Evolutionary conservation across 2,888 invertebrate species (phyloP).

Genomic region (Tethea ocularis): DNA sequence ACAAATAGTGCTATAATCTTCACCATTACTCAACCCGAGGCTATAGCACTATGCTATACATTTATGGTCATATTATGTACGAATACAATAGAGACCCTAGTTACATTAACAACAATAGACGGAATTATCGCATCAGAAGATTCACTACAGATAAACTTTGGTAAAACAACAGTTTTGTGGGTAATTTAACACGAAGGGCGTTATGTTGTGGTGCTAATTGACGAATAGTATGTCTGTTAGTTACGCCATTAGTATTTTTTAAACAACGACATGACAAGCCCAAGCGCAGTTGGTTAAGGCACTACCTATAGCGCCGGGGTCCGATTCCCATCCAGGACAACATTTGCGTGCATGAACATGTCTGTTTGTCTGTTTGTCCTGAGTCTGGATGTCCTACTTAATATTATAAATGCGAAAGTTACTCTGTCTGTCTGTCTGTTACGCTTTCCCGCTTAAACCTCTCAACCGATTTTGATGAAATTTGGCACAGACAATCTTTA

Average conservation of each 20-base stretch:
- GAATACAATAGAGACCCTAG: neutral
- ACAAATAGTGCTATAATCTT: neutral
- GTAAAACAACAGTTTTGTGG: neutral
- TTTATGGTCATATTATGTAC: neutral
- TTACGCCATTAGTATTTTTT: neutral
- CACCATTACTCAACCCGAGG: conserved; percentile 1
- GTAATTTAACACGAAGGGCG: neutral
- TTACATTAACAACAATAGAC: neutral
- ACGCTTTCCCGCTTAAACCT: too few relatives aligned
- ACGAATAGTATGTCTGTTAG: neutral
- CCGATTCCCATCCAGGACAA: too few relatives aligned
- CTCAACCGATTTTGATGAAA: too few relatives aligned
- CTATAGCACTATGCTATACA: neutral
- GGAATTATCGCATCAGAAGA: neutral
- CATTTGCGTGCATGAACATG: too few relatives aligned
- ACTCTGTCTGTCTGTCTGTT: too few relatives aligned
- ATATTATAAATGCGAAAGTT: too few relatives aligned
- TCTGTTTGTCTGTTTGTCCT: too few relatives aligned
- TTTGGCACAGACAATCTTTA: too few relatives aligned
- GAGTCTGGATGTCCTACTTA: too few relatives aligned
- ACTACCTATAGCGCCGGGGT: too few relatives aligned
- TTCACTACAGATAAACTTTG: neutral
- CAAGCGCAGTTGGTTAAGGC: too few relatives aligned
- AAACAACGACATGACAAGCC: too few relatives aligned
- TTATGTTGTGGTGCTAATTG: neutral